Conservation (phyloP, 2,888 invertebrate species). For the Hypolimnas misippus region DNA sequence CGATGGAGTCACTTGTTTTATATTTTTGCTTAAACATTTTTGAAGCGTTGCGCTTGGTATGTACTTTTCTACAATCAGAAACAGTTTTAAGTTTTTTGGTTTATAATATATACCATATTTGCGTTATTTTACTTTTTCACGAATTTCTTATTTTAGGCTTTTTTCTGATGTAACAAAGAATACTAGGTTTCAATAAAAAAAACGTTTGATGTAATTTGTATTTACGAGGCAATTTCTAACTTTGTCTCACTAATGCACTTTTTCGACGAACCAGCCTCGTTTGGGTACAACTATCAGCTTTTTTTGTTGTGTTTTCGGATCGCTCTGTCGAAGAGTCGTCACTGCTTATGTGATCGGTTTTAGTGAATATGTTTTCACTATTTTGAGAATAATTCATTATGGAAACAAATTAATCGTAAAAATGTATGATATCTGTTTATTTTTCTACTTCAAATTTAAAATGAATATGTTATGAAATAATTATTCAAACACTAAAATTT, state of each 20-base stretch:
- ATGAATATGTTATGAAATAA: background rate
- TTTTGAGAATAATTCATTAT: slow-evolving; percentile 8
- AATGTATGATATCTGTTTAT: background rate
- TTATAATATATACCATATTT: background rate
- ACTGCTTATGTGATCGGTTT: slow-evolving; percentile 37
- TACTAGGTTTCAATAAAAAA: no score
- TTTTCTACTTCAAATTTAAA: background rate
- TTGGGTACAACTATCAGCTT: slow-evolving; percentile 58
- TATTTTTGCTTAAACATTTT: slow-evolving; percentile 40
- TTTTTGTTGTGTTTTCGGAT: slow-evolving; percentile 21
- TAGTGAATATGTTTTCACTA: slow-evolving; percentile 14
- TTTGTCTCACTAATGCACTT: slow-evolving; percentile 27
- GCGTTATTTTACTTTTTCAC: background rate
- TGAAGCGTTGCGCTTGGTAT: slow-evolving; percentile 34
- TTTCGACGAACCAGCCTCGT: slow-evolving; percentile 46
- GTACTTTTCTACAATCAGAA: slow-evolving; percentile 29
- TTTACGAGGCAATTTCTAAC: background rate
- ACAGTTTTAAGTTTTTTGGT: background rate
- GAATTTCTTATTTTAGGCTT: background rate
- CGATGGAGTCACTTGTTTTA: slow-evolving; percentile 54
- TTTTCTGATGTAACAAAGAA: no score
- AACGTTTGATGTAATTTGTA: no score
- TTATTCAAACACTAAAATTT: background rate
- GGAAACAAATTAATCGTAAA: background rate
- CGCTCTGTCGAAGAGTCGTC: slow-evolving; percentile 39